phyloP scores from a whole-genome alignment of 1,140 invertebrate species.

The Rhyacophila brunnea region DNA sequence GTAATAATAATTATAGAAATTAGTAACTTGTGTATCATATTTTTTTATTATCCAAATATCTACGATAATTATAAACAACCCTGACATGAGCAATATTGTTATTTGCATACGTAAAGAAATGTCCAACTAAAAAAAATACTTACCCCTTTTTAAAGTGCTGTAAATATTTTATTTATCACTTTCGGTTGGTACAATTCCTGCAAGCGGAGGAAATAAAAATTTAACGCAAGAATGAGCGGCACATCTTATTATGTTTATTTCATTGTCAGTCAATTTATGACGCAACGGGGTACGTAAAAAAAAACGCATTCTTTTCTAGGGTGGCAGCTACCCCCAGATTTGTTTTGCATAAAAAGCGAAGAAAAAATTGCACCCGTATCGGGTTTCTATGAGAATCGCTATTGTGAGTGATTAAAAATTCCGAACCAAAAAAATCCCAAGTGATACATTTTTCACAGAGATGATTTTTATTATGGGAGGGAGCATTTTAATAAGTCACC shows the following conservation, averaged over 20 bases:
- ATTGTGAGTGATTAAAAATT: no score
- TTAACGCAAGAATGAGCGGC: conserved; percentile 26
- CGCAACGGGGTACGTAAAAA: not conserved
- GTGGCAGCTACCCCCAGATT: not conserved
- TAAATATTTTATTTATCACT: conserved; percentile 30
- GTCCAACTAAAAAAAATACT: not conserved
- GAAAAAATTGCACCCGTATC: not conserved
- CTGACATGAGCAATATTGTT: conserved; percentile 9
- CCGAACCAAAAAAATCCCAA: no score
- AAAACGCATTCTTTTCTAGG: not conserved
- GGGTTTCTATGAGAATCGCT: not conserved
- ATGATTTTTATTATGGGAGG: no score
- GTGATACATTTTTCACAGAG: no score
- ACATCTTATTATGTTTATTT: conserved; percentile 16
- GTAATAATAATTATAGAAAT: no score
- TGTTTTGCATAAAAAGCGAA: conserved; percentile 3
- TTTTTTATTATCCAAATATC: no score
- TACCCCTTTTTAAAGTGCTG: conserved; percentile 25
- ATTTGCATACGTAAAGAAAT: not conserved
- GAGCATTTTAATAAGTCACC: no score
- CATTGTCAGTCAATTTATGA: conserved; percentile 17
- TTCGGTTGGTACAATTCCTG: no score
- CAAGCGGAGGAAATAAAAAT: conserved; percentile 29
- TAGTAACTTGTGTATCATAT: no score
- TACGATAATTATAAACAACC: not conserved